These are phyloP conservation scores for Heterocephalus glaber DNA, from an alignment of 2,113 vertebrate species.

Conservation along the genomic window DNA sequence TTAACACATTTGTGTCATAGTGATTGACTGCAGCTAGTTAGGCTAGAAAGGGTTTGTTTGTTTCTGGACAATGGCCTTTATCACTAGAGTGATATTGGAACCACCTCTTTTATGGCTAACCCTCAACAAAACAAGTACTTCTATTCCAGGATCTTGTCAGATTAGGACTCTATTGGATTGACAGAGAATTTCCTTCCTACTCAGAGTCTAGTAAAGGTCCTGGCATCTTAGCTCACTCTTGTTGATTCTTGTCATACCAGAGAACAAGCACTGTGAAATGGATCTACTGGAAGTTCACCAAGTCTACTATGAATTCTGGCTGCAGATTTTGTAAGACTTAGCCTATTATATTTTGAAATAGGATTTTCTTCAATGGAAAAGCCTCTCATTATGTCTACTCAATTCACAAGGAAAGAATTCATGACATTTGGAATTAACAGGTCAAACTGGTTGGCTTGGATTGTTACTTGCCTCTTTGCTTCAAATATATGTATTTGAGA, in stretches of 20 bases:
- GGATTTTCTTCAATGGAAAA: slow-evolving; percentile 58
- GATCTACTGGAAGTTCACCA: not conserved
- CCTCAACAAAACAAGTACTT: not conserved
- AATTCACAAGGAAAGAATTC: slow-evolving; percentile 66
- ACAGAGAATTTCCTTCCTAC: not conserved
- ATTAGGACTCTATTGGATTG: not conserved
- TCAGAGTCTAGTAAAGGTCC: not conserved
- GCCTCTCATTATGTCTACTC: slow-evolving; percentile 59
- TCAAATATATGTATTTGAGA: not conserved
- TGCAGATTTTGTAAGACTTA: slow-evolving; percentile 39
- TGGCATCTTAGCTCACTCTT: not conserved
- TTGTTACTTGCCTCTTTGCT: not conserved
- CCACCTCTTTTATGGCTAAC: not conserved
- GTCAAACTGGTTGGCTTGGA: not conserved
- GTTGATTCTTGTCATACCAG: slow-evolving; percentile 19
- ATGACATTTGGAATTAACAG: slow-evolving; percentile 26
- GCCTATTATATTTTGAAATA: slow-evolving; percentile 50
- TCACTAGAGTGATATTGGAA: not conserved
- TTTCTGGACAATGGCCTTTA: not conserved
- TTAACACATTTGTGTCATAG: too few species aligned
- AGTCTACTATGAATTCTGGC: not conserved
- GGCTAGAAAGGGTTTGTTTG: not conserved
- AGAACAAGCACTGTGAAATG: not conserved
- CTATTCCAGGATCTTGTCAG: not conserved
- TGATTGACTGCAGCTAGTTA: not conserved